phyloP scores from a whole-genome alignment of 2,888 invertebrate species.

The Colostygia pectinataria region DNA sequence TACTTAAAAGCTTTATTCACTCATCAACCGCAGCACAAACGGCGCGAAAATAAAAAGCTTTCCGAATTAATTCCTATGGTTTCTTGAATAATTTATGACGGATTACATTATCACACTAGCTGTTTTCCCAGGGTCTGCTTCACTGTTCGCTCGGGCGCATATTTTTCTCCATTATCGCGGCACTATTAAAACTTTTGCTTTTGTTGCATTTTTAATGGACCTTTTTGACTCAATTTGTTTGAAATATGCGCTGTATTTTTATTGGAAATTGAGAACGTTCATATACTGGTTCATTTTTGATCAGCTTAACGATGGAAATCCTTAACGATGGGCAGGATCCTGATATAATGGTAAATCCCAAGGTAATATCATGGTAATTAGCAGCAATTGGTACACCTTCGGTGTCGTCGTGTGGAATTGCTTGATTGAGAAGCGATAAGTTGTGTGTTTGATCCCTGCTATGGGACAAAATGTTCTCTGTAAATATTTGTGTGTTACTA shows the following conservation, averaged over 20 bases:
- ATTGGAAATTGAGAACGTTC: background rate
- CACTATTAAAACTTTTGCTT: conserved; percentile 13
- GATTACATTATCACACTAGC: conserved; percentile 53
- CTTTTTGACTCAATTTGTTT: conserved; percentile 7
- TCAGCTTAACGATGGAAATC: too few relatives aligned
- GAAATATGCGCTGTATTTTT: background rate
- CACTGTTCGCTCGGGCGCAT: conserved; percentile 37
- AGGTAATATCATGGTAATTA: too few relatives aligned
- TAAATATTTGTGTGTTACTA: too few relatives aligned
- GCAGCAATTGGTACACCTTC: too few relatives aligned
- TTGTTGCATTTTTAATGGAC: conserved; percentile 7
- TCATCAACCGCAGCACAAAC: conserved; percentile 24
- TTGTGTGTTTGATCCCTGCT: too few relatives aligned
- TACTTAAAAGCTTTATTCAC: too few relatives aligned
- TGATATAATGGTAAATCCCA: too few relatives aligned
- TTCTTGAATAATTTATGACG: conserved; percentile 56
- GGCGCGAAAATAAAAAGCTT: conserved; percentile 49
- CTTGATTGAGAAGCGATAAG: too few relatives aligned
- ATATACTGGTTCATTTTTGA: too few relatives aligned
- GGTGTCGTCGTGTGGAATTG: too few relatives aligned
- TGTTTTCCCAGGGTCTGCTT: conserved; percentile 44
- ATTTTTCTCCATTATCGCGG: conserved; percentile 33
- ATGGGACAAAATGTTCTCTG: too few relatives aligned
- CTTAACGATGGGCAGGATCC: too few relatives aligned
- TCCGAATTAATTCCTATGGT: conserved; percentile 54